phyloP scores from a whole-genome alignment of 2,113 vertebrate species.

The Ellobius talpinus region DNA sequence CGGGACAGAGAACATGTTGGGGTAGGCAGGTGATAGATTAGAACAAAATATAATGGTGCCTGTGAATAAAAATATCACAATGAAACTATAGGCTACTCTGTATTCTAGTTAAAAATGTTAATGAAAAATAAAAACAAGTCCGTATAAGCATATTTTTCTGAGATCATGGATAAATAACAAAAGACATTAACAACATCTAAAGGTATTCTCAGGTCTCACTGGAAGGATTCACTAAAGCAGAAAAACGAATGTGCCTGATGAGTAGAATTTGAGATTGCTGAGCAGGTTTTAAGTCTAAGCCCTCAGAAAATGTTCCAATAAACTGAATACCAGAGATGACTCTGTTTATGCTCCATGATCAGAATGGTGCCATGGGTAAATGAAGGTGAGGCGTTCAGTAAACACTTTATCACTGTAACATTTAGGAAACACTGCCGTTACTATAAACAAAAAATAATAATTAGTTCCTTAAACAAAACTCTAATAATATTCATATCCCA shows the following conservation, averaged over 20 bases:
- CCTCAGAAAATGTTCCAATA: slow-evolving; percentile 14
- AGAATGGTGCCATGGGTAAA: not conserved
- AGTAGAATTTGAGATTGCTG: not conserved
- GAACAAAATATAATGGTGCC: not conserved
- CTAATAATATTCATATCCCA: not conserved
- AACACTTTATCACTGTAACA: not conserved
- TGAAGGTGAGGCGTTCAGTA: slow-evolving; percentile 1
- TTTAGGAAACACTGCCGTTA: not conserved
- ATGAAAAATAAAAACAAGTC: not conserved
- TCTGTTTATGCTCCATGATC: not conserved
- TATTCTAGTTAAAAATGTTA: not conserved
- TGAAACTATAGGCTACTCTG: not conserved
- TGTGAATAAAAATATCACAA: not conserved
- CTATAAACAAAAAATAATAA: slow-evolving; percentile 21
- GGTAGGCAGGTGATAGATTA: not conserved
- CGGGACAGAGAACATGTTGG: not conserved
- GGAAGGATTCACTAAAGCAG: not conserved
- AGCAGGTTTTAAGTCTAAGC: not conserved
- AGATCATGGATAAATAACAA: not conserved
- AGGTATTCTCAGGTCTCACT: not conserved
- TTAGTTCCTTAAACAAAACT: slow-evolving; percentile 54
- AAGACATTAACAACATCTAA: not conserved
- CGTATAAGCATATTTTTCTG: not conserved
- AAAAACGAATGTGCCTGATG: not conserved
- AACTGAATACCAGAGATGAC: not conserved